These are phyloP conservation scores for Corapipo altera DNA, from an alignment of 2,113 vertebrate genomes.

Conservation along the genomic window DNA sequence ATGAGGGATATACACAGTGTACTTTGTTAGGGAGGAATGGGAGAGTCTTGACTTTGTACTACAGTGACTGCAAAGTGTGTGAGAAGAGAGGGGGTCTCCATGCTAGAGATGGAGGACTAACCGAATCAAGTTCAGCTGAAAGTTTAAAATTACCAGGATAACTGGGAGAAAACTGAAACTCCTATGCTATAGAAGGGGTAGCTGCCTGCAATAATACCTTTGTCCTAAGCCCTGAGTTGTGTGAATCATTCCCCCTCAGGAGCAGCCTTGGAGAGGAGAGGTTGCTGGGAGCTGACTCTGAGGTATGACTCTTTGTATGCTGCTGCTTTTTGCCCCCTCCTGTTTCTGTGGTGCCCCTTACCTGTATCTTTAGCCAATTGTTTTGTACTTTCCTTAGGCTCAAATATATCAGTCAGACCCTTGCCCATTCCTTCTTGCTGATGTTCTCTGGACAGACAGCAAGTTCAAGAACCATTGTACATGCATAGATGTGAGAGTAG, in stretches of 20 bases:
- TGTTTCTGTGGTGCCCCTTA: background rate
- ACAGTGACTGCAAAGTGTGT: background rate
- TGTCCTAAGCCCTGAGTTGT: background rate
- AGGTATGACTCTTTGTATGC: background rate
- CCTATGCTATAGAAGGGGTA: background rate
- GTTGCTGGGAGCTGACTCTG: background rate
- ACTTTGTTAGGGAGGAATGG: background rate
- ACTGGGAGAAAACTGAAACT: background rate
- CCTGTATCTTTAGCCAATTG: background rate
- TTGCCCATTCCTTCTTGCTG: background rate
- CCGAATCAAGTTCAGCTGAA: background rate
- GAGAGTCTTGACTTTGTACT: background rate
- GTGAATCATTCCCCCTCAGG: background rate
- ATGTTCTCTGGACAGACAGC: background rate
- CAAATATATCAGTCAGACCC: background rate
- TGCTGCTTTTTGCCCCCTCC: fast-evolving
- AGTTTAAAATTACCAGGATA: background rate
- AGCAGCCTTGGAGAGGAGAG: background rate
- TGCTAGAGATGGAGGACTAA: background rate
- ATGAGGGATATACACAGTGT: background rate
- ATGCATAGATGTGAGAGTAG: background rate
- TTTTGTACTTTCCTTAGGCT: background rate
- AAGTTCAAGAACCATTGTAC: background rate
- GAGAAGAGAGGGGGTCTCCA: background rate
- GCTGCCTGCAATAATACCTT: background rate